Evolutionary conservation across 2,113 vertebrate species (phyloP).

Genomic region (Saguinus imperator): DNA sequence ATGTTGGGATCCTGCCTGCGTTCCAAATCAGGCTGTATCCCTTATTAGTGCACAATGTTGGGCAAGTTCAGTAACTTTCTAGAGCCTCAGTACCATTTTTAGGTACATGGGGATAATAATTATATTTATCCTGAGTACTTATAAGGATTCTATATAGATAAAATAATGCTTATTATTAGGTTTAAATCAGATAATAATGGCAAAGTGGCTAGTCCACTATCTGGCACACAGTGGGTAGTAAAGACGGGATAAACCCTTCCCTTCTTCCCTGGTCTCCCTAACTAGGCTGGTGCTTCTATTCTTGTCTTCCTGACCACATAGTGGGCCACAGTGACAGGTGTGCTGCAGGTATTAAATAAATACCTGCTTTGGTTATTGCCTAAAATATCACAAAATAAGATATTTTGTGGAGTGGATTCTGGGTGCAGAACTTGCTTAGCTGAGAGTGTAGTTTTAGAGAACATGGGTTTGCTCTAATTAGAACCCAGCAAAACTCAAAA

Average conservation of each 20-base stretch:
- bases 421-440: background rate
- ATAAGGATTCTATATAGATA: background rate
- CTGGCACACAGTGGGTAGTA: background rate
- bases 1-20: background rate
- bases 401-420: background rate
- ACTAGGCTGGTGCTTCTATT: background rate
- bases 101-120: background rate
- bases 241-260: background rate
- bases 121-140: background rate
- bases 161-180: background rate
- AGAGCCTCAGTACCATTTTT: background rate
- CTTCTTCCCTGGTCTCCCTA: background rate
- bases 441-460: background rate
- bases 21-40: background rate
- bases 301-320: accelerated
- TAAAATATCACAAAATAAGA: background rate
- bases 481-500: constrained; percentile 13
- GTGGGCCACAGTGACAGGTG: background rate
- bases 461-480: background rate
- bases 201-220: background rate
- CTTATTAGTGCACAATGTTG: background rate
- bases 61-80: background rate
- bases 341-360: background rate
- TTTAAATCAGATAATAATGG: background rate
- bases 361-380: background rate